Conservation (phyloP, 1,140 invertebrate species). For the Agraylea sexmaculata region DNA sequence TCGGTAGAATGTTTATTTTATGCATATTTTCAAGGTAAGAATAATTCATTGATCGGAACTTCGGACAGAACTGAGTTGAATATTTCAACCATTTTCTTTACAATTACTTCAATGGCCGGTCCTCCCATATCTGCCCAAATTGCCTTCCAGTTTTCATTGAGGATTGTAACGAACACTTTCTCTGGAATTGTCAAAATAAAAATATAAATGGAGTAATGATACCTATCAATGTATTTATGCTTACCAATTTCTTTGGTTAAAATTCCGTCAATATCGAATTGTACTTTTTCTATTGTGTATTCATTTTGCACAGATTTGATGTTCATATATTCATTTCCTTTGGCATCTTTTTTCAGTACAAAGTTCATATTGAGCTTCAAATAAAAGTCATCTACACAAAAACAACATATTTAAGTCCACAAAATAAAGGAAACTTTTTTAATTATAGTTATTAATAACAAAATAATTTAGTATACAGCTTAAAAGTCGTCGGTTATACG, state of each 20-base stretch:
- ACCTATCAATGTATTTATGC: not conserved
- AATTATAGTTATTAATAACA: no score
- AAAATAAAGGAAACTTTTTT: no score
- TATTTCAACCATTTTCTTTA: not conserved
- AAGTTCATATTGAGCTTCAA: conserved; percentile 1
- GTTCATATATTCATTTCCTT: conserved; percentile 3
- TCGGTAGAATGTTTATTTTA: not conserved
- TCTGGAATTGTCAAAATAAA: conserved; percentile 4
- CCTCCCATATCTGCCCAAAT: not conserved
- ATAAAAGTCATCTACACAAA: not conserved
- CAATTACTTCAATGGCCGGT: not conserved
- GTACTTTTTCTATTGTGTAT: not conserved
- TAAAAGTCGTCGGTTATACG: no score
- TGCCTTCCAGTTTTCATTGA: conserved; percentile 3
- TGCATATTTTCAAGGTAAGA: conserved; percentile 4
- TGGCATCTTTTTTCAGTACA: not conserved
- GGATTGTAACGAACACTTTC: not conserved
- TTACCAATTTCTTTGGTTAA: conserved; percentile 2
- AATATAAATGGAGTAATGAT: not conserved
- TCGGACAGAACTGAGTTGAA: conserved; percentile 3
- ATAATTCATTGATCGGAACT: conserved; percentile 6
- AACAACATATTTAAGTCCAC: no score
- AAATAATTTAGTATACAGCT: no score
- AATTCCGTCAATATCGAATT: not conserved
- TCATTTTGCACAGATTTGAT: not conserved